Percentiles rank a stretch among this genome's conserved stretches.
Conservation (phyloP, 1,140 invertebrate species). For the Micrasema minimum region DNA sequence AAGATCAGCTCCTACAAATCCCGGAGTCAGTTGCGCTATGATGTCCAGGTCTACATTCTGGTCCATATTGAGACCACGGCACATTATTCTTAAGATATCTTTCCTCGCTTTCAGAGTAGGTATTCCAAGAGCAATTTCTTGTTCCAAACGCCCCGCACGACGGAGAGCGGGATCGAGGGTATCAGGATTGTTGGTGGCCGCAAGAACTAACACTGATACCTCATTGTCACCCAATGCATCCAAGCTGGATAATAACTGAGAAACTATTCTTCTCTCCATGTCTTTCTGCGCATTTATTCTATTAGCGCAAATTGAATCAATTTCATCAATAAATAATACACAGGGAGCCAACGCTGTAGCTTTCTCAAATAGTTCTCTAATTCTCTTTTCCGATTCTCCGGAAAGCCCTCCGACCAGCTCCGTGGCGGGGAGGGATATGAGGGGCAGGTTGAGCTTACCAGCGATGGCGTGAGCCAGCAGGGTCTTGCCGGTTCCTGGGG, state of each 20-base stretch:
- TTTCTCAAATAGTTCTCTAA: slow-evolving; percentile 90
- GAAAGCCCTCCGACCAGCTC: slow-evolving; percentile 95
- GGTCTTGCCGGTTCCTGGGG: slow-evolving; percentile 94
- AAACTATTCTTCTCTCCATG: slow-evolving; percentile 78
- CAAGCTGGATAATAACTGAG: slow-evolving; percentile 88
- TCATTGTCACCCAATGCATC: slow-evolving; percentile 80
- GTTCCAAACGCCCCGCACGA: slow-evolving; percentile 90
- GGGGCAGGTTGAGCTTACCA: slow-evolving; percentile 75
- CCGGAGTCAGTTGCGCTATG: slow-evolving; percentile 88
- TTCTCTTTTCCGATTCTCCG: slow-evolving; percentile 93
- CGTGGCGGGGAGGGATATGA: slow-evolving; percentile 88
- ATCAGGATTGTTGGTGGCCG: slow-evolving; percentile 95
- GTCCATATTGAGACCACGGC: slow-evolving; percentile 76
- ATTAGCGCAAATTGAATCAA: slow-evolving; percentile 90
- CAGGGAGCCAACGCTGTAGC: slow-evolving; percentile 80
- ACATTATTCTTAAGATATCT: slow-evolving; percentile 79
- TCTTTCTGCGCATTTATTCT: slow-evolving; percentile 89
- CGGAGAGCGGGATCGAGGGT: slow-evolving; percentile 92
- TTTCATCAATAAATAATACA: slow-evolving; percentile 94
- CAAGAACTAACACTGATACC: slow-evolving; percentile 86
- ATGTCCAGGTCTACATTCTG: slow-evolving; percentile 75
- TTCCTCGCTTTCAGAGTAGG: slow-evolving; percentile 85
- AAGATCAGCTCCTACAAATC: slow-evolving; percentile 97
- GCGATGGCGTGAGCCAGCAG: slow-evolving; percentile 92
- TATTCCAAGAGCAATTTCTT: slow-evolving; percentile 93